Base-by-base conservation (phyloP, 1,140 invertebrate species). In the Macrotrachela quadricornifera region DNA sequence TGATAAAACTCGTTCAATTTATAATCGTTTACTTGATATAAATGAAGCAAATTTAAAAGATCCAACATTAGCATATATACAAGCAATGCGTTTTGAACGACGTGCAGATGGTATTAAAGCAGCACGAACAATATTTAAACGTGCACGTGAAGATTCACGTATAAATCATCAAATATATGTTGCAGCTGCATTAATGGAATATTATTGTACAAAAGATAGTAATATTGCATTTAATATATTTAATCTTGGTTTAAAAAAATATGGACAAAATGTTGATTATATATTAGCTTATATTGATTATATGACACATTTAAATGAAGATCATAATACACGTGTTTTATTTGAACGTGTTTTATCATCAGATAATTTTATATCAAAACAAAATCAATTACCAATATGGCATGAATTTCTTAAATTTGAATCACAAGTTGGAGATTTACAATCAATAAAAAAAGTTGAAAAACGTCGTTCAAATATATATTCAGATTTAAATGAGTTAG, bases 161-260 rank as follows among this genome's bases (percentile, higher is more conserved):
- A 81, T 80, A 1, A 79, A 78, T 30, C 85, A 86, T 69, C 88
- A 97, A 65, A 82, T 96, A 42, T 99, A 83, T 65, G 86, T 95
- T 1, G 82, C 88, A 1, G 88, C 91, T 12, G 88, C 91, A 0
- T 72, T 95, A 0, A 97, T 97, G 90, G 94, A 99, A 72, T 97
- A 97, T 69, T 96, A 95, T 64, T 96, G 91, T 65, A 94, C 84
- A 49, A 99, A 99, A 75, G 91, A 97, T 69, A 91, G 92, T 70
- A 90, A 87, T 65, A 87, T 97, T 53, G 91, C 92, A 0, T 90
- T 95, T 64, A 79, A 88, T 59, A 96, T 97, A 60, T 99, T 97
- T 70, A 91, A 99, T 70, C 72, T 97, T 18, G 94, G 91, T 0
- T 71, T 96, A 15, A 97, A 96, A 69, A 92, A 91, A 66, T 96